phyloP scores from a whole-genome alignment of 2,113 vertebrate genomes.

The Pterocles burchelli region DNA sequence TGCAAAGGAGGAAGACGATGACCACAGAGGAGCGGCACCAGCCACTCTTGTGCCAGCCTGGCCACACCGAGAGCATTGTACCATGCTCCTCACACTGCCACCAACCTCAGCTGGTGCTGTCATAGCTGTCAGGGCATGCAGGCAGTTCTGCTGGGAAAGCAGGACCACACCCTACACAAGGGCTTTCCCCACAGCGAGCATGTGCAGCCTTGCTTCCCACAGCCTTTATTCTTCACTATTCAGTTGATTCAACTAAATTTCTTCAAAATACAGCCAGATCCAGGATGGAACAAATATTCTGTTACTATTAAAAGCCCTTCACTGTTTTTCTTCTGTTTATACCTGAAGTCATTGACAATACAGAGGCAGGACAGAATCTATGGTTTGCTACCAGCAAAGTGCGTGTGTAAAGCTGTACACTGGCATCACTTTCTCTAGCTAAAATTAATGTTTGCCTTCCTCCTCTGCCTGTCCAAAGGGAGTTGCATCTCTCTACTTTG shows the following conservation, averaged over 20 bases:
- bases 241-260: background rate
- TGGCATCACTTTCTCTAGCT: background rate
- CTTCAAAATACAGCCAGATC: background rate
- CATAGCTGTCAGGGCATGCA: rapidly evolving
- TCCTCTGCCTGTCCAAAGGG: background rate
- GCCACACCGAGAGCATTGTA: background rate
- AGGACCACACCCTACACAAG: rapidly evolving
- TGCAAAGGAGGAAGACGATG: background rate
- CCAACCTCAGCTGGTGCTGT: background rate
- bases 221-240: background rate
- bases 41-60: rapidly evolving
- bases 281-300: background rate
- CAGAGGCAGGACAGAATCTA: background rate
- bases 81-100: rapidly evolving
- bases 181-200: background rate
- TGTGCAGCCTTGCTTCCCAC: rapidly evolving
- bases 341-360: background rate
- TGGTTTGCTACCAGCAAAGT: background rate
- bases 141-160: background rate
- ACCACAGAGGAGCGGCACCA: background rate
- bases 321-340: background rate
- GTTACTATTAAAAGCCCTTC: background rate
- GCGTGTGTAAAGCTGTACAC: background rate
- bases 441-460: background rate
- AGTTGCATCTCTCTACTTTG: background rate